phyloP scores from a whole-genome alignment of 1,140 invertebrate genomes.

The Pteromalus puparum region DNA sequence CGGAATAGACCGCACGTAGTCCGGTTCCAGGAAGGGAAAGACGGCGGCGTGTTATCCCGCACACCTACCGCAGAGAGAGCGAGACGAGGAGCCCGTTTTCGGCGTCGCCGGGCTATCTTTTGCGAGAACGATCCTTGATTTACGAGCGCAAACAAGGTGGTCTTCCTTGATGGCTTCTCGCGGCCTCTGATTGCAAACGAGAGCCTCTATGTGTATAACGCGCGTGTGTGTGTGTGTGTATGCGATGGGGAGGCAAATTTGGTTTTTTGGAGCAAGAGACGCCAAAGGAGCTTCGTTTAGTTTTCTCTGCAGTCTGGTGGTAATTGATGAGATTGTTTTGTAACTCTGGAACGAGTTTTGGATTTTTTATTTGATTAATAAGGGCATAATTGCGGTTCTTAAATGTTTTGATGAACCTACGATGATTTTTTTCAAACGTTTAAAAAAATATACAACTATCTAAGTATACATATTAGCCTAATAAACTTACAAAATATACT shows the following conservation, averaged over 20 bases:
- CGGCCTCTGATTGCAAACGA: neutral
- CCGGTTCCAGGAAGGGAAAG: constrained; percentile 23
- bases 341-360: too few relatives aligned
- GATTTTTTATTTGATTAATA: too few relatives aligned
- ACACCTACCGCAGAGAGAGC: constrained; percentile 44
- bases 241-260: neutral
- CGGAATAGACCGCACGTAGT: constrained; percentile 2
- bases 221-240: neutral
- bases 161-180: constrained; percentile 42
- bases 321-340: too few relatives aligned
- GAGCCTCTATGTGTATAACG: neutral
- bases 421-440: too few relatives aligned
- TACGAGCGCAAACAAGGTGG: constrained; percentile 61
- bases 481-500: too few relatives aligned
- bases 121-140: constrained; percentile 56
- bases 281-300: neutral
- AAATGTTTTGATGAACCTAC: too few relatives aligned
- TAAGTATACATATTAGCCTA: too few relatives aligned
- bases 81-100: constrained; percentile 17
- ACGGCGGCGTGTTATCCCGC: constrained; percentile 13
- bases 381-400: too few relatives aligned
- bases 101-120: constrained; percentile 12
- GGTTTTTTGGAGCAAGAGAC: neutral
- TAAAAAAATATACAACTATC: too few relatives aligned
- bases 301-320: neutral